These are phyloP conservation scores for Poeciliopsis retropinna DNA, from an alignment of 2,113 vertebrate species.

Conservation along the genomic window DNA sequence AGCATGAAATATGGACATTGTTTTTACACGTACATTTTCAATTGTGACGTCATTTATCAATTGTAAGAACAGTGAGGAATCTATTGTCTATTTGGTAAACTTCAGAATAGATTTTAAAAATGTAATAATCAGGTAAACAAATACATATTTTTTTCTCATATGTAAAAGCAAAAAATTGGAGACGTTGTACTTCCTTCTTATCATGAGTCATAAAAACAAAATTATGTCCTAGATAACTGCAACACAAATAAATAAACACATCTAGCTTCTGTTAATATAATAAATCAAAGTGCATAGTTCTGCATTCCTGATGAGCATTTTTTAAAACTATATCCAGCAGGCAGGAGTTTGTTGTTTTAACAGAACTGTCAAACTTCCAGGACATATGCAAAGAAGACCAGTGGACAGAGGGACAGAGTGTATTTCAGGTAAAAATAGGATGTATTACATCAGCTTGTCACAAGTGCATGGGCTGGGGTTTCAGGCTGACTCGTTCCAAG, in stretches of 20 bases:
- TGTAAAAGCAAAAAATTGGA: neutral
- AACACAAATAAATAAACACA: constrained; percentile 16
- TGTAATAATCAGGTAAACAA: neutral
- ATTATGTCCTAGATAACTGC: neutral
- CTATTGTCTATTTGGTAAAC: neutral
- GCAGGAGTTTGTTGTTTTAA: neutral
- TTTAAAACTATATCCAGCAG: neutral
- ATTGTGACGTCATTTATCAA: neutral
- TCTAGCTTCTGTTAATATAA: neutral
- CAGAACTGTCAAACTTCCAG: neutral
- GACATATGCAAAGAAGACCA: constrained; percentile 2
- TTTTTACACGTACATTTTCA: neutral
- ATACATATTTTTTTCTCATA: neutral
- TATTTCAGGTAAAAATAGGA: constrained; percentile 47
- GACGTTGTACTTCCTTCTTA: neutral
- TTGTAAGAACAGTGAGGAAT: neutral
- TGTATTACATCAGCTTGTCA: constrained; percentile 41
- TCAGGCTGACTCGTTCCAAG: constrained; percentile 30
- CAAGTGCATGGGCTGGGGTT: neutral
- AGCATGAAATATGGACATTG: neutral
- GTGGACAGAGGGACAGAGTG: constrained; percentile 21
- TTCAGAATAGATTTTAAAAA: neutral
- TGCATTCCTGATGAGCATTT: neutral
- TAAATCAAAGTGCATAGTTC: constrained; percentile 1
- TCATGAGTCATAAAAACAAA: neutral